A percentile compares a stretch with the other conserved stretches of the same genome.
Conservation (phyloP, 2,797 vertebrate genomes). For the Chiroxiphia lanceolata region DNA sequence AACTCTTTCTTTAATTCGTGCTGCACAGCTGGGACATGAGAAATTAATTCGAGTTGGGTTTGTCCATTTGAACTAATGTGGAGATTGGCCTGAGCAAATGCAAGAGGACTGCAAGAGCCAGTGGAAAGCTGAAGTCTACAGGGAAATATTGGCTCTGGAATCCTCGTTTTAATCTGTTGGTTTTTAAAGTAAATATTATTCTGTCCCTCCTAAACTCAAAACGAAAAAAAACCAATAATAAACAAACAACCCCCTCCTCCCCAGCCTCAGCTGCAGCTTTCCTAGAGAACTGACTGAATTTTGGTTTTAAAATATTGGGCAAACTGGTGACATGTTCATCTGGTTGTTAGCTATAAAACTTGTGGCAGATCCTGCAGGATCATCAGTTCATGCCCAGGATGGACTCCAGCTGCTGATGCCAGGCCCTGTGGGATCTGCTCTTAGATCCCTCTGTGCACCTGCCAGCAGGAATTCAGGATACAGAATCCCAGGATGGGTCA, state of each 20-base stretch:
- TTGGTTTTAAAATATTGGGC: background rate
- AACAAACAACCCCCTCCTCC: background rate
- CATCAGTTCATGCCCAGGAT: background rate
- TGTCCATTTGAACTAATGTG: background rate
- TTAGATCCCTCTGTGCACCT: background rate
- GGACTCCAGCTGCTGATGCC: background rate
- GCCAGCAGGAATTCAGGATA: background rate
- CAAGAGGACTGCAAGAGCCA: background rate
- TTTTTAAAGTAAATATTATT: background rate
- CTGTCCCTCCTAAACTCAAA: fast-evolving
- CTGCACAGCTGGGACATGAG: background rate
- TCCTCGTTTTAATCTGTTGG: fast-evolving
- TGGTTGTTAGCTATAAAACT: background rate
- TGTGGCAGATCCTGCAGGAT: no score
- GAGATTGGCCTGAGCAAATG: background rate
- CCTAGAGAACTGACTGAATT: background rate
- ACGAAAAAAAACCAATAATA: background rate
- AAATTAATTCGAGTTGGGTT: background rate
- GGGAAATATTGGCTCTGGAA: background rate
- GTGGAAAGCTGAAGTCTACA: background rate
- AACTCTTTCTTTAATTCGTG: background rate
- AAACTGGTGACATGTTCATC: background rate
- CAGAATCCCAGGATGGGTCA: background rate
- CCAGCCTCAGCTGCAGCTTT: background rate
- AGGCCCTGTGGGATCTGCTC: background rate